Conservation (phyloP, 2,113 vertebrate species). For the Oncorhynchus nerka region DNA sequence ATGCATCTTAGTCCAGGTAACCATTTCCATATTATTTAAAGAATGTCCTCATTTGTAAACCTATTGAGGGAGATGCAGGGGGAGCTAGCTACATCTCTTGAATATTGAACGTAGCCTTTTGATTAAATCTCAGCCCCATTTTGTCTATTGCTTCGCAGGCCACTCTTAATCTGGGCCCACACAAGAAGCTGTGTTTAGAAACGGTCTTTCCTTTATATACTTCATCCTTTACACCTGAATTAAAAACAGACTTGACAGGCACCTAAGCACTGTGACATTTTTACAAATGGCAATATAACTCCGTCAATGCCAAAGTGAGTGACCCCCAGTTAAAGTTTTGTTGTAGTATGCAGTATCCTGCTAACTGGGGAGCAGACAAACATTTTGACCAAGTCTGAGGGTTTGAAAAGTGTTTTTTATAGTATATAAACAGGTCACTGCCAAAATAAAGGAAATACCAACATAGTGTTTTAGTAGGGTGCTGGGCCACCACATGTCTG, state of each 20-base stretch:
- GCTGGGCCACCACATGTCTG: too few relatives aligned
- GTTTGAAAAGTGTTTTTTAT: background rate
- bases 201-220: slow-evolving; percentile 21
- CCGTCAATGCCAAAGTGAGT: background rate
- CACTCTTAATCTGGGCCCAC: slow-evolving; percentile 51
- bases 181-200: slow-evolving; percentile 49
- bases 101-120: slow-evolving; percentile 74
- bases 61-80: slow-evolving; percentile 49
- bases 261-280: slow-evolving; percentile 8
- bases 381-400: too few relatives aligned
- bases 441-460: too few relatives aligned
- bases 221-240: slow-evolving; percentile 60
- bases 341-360: too few relatives aligned
- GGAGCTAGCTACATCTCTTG: slow-evolving; percentile 60
- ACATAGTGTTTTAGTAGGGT: too few relatives aligned
- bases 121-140: slow-evolving; percentile 73
- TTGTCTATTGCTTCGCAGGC: slow-evolving; percentile 57
- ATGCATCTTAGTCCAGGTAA: slow-evolving; percentile 66
- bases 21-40: slow-evolving; percentile 78
- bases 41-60: slow-evolving; percentile 74
- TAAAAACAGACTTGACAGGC: slow-evolving; percentile 35
- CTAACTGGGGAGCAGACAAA: too few relatives aligned
- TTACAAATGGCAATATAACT: background rate
- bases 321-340: background rate
- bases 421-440: too few relatives aligned